A percentile compares a stretch with the other conserved stretches of the same genome.
These are phyloP conservation scores for Sylvia atricapilla DNA, from an alignment of 2,113 vertebrate species.

Conservation along the genomic window DNA sequence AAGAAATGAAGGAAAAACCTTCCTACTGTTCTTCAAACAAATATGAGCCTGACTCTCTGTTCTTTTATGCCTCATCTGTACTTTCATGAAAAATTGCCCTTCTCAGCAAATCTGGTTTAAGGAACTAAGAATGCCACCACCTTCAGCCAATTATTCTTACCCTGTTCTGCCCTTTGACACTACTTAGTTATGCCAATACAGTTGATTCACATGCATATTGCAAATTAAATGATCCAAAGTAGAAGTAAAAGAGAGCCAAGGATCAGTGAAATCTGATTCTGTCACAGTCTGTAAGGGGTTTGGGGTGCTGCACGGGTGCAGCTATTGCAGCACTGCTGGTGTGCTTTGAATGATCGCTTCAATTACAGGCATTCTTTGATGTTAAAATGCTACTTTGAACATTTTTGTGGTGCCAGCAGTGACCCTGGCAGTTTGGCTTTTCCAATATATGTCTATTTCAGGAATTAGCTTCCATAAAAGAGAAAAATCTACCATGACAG, in stretches of 20 bases:
- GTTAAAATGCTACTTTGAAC: neutral
- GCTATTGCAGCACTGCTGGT: neutral
- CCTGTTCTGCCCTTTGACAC: neutral
- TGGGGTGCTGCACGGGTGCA: accelerated
- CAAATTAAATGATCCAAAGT: neutral
- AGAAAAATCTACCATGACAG: constrained; percentile 47
- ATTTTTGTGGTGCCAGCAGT: neutral
- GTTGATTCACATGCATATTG: neutral
- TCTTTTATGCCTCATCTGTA: neutral
- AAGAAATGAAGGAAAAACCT: neutral
- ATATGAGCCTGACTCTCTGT: neutral
- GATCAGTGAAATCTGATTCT: neutral
- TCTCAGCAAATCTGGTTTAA: neutral
- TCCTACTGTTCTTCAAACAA: neutral
- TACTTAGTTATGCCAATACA: neutral
- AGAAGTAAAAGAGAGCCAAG: neutral
- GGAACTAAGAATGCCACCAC: neutral
- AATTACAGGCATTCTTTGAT: neutral
- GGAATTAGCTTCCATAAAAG: constrained; percentile 19
- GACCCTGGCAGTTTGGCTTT: neutral
- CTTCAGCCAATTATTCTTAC: constrained; percentile 4
- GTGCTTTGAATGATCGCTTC: neutral
- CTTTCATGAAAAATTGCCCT: neutral
- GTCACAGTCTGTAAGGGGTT: neutral
- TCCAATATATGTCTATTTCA: constrained; percentile 15